phyloP scores from a whole-genome alignment of 2,797 vertebrate species.

The Taeniopygia guttata region DNA sequence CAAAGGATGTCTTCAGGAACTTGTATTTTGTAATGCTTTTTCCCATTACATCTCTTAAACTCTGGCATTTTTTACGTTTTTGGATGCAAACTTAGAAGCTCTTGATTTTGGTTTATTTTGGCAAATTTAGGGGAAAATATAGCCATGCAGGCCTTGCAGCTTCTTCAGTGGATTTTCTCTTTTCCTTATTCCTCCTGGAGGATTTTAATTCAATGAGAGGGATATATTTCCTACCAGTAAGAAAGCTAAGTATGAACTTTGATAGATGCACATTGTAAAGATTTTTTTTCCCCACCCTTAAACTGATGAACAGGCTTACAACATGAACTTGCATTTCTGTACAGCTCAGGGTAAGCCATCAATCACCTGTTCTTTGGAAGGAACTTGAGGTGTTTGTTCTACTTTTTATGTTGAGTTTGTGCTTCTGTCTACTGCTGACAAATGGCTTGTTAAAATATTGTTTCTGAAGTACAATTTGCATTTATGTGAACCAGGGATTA shows the following conservation, averaged over 20 bases:
- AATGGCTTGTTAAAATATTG: constrained; percentile 74
- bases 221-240: background rate
- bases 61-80: background rate
- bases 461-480: constrained; percentile 73
- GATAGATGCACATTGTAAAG: background rate
- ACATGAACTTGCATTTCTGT: constrained; percentile 6
- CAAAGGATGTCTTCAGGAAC: background rate
- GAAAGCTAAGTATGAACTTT: background rate
- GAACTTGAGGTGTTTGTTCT: constrained; percentile 62
- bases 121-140: background rate
- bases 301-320: background rate
- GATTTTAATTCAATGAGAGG: background rate
- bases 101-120: background rate
- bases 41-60: background rate
- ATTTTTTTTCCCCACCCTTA: background rate
- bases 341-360: constrained; percentile 43
- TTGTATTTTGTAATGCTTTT: background rate
- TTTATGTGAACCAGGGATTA: constrained; percentile 74
- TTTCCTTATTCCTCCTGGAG: background rate
- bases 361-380: constrained; percentile 49
- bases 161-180: background rate
- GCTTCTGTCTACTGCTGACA: constrained; percentile 62
- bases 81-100: background rate
- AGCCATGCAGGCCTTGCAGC: background rate
- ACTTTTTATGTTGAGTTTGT: constrained; percentile 63